These are phyloP conservation scores for Eubucco bourcierii DNA, from an alignment of 2,113 vertebrate species.

Conservation along the genomic window DNA sequence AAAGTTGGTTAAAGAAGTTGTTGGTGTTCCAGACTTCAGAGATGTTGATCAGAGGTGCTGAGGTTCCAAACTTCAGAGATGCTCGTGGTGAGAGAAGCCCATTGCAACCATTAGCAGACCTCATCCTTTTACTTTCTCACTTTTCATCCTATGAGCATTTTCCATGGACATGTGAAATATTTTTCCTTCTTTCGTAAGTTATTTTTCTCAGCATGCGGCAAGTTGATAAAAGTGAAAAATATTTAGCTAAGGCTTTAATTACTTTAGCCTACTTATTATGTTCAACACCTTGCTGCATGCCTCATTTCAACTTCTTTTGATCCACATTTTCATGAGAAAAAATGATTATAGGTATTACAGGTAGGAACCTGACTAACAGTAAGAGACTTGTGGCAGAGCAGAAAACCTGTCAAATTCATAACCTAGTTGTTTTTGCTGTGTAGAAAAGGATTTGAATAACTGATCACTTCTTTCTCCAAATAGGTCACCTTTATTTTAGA, in stretches of 20 bases:
- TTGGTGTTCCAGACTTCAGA: neutral
- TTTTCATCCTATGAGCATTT: neutral
- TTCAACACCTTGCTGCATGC: conserved; percentile 10
- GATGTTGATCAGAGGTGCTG: neutral
- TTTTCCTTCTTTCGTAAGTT: neutral
- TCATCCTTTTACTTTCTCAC: neutral
- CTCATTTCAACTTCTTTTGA: conserved; percentile 38
- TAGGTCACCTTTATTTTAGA: neutral
- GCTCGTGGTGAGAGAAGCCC: neutral
- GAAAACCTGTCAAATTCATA: conserved; percentile 22
- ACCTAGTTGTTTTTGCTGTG: conserved; percentile 19
- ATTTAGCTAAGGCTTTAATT: conserved; percentile 45
- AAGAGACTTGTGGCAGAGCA: conserved; percentile 8
- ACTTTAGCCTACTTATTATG: conserved; percentile 42
- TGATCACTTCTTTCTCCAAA: neutral
- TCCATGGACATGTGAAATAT: neutral
- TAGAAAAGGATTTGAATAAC: conserved; percentile 25
- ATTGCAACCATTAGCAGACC: neutral
- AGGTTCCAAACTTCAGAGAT: neutral
- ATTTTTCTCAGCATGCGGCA: neutral
- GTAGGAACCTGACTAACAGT: neutral
- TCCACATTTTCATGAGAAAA: neutral
- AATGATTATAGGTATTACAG: conserved; percentile 30
- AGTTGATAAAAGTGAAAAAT: conserved; percentile 31
- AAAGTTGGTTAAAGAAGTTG: conserved; percentile 24